phyloP scores from a whole-genome alignment of 2,797 vertebrate species.

The Vultur gryphus region DNA sequence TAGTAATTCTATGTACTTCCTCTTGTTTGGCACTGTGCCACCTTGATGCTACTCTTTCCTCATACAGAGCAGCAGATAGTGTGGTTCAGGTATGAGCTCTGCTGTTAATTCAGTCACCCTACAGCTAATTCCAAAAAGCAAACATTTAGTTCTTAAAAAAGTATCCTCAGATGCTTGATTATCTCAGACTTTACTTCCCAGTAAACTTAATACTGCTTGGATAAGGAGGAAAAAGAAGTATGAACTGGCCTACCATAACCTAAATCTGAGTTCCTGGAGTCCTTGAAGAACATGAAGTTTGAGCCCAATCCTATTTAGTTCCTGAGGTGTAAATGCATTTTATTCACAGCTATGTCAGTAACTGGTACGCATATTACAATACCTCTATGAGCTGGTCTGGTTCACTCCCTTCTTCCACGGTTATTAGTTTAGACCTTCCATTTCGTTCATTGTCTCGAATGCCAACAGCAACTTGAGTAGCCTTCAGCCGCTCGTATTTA shows the following conservation, averaged over 20 bases:
- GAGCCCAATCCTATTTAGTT: background rate
- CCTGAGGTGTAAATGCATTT: background rate
- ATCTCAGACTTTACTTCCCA: background rate
- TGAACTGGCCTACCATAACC: background rate
- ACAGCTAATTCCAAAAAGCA: background rate
- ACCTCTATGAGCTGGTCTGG: constrained; percentile 75
- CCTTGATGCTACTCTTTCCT: background rate
- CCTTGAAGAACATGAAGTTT: background rate
- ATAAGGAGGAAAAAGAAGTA: background rate
- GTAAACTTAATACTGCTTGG: background rate
- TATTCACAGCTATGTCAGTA: background rate
- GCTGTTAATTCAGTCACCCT: background rate
- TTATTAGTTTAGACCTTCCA: constrained; percentile 79
- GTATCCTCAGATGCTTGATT: background rate
- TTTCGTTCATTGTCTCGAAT: constrained; percentile 91
- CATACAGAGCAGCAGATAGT: background rate
- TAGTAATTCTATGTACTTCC: background rate
- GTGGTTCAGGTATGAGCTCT: background rate
- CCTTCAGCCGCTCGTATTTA: constrained; percentile 88
- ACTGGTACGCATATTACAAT: background rate
- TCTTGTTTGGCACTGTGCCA: background rate
- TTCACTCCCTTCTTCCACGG: constrained; percentile 86
- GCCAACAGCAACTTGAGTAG: constrained; percentile 82
- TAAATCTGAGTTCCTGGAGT: background rate
- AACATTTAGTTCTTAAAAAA: background rate